Evolutionary conservation across 2,888 invertebrate genomes (phyloP).

Genomic region (Barypeithes pellucidus): DNA sequence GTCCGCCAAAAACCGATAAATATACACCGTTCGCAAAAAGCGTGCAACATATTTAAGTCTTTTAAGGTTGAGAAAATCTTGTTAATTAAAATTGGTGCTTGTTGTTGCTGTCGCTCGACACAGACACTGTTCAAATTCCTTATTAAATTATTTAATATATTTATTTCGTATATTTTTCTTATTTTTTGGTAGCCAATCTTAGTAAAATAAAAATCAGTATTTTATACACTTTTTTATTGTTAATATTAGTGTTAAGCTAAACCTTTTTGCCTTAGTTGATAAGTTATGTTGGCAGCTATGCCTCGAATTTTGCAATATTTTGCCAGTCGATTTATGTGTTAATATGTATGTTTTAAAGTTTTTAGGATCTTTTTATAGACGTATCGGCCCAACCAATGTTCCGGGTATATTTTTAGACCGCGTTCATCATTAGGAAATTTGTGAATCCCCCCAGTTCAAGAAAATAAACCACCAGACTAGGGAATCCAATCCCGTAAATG

Average conservation of each 20-base stretch:
- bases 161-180: conserved; percentile 7
- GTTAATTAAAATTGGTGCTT: no score
- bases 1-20: conserved; percentile 7
- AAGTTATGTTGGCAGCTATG: conserved; percentile 63
- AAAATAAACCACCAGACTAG: no score
- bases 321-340: conserved; percentile 43
- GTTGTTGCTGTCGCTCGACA: no score
- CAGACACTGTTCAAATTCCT: no score
- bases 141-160: not conserved
- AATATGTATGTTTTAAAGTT: conserved; percentile 9
- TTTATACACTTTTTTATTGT: conserved; percentile 66
- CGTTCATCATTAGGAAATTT: no score
- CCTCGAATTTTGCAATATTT: conserved; percentile 47
- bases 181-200: conserved; percentile 48
- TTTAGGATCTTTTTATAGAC: not conserved
- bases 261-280: conserved; percentile 56
- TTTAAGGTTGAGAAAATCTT: not conserved
- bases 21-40: conserved; percentile 32
- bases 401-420: not conserved
- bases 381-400: not conserved
- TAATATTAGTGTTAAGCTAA: conserved; percentile 50
- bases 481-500: no score
- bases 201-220: conserved; percentile 67
- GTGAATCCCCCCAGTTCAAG: no score
- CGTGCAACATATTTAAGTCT: not conserved